These are phyloP conservation scores for Ictalurus furcatus DNA, from an alignment of 2,113 vertebrate species.

Conservation along the genomic window DNA sequence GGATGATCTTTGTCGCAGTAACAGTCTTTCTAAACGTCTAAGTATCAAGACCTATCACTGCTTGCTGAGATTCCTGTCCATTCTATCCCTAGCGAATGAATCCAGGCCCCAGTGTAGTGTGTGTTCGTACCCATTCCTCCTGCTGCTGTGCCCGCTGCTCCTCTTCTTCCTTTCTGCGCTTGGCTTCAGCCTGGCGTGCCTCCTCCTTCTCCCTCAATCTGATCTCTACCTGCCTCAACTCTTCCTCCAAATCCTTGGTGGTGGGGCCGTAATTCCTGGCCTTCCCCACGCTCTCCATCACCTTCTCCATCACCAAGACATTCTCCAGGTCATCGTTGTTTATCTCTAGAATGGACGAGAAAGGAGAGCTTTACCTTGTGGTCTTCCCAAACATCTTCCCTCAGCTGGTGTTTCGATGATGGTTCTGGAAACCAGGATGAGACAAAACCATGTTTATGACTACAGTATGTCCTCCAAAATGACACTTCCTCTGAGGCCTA, in stretches of 20 bases:
- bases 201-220: constrained; percentile 66
- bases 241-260: constrained; percentile 74
- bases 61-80: not conserved
- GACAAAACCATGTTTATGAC: not conserved
- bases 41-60: not conserved
- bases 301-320: constrained; percentile 71
- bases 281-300: constrained; percentile 77
- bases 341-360: constrained; percentile 71
- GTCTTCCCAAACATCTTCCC: not conserved
- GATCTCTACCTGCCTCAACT: constrained; percentile 70
- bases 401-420: no score
- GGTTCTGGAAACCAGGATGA: not conserved
- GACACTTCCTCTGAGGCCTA: constrained; percentile 59
- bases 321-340: constrained; percentile 73
- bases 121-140: constrained; percentile 82
- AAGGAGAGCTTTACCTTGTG: not conserved
- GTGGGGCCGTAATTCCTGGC: constrained; percentile 81
- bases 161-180: constrained; percentile 74
- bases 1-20: no score
- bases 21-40: not conserved
- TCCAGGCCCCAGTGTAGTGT: not conserved
- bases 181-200: constrained; percentile 62
- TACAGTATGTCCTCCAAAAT: no score
- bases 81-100: not conserved
- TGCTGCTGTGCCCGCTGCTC: constrained; percentile 70